These are phyloP conservation scores for Spondyliosoma cantharus DNA, from an alignment of 2,797 vertebrate genomes.

Conservation along the genomic window DNA sequence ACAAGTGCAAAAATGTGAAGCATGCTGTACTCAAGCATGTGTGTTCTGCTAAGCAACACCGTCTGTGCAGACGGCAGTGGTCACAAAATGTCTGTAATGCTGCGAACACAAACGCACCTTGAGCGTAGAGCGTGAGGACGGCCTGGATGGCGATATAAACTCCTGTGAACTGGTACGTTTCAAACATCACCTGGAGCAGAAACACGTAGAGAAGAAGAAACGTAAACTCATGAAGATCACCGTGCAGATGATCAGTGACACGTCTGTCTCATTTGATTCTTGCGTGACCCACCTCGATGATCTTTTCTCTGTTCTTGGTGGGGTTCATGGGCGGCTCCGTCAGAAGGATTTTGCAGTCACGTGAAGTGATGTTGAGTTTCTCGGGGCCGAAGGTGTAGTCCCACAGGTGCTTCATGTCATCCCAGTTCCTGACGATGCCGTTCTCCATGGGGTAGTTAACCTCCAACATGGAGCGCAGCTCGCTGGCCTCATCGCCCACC, in stretches of 20 bases:
- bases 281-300: constrained; percentile 42
- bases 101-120: constrained; percentile 48
- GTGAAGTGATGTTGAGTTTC: constrained; percentile 75
- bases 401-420: constrained; percentile 84
- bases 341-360: constrained; percentile 79
- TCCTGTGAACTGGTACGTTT: constrained; percentile 81
- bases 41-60: neutral
- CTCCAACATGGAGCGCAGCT: constrained; percentile 83
- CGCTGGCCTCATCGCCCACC: constrained; percentile 83
- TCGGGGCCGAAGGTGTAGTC: constrained; percentile 83
- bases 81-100: neutral
- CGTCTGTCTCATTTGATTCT: neutral
- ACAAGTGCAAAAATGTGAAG: neutral
- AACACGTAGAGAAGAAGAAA: neutral
- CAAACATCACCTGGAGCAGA: constrained; percentile 79
- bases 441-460: constrained; percentile 85
- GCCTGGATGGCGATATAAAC: constrained; percentile 84
- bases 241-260: neutral
- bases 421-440: constrained; percentile 83
- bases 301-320: constrained; percentile 82
- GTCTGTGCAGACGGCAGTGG: neutral
- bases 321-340: constrained; percentile 84
- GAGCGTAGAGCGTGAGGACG: constrained; percentile 82
- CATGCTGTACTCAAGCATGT: neutral
- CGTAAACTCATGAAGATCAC: neutral